Conservation (phyloP, 2,113 vertebrate species). For the Lophotis ruficrista region DNA sequence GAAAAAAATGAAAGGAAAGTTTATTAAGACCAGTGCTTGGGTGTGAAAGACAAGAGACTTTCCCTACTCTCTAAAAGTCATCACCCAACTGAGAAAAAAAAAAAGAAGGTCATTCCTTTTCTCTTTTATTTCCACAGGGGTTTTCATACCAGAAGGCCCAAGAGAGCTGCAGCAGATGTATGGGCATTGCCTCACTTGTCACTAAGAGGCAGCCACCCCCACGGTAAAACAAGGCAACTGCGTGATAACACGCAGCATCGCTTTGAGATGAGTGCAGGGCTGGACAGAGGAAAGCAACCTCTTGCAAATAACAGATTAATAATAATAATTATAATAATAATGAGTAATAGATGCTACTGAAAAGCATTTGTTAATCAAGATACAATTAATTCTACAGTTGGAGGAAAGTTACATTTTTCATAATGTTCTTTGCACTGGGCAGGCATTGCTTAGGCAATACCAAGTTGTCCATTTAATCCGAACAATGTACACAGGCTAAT, state of each 20-base stretch:
- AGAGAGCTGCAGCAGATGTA: neutral
- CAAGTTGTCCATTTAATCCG: neutral
- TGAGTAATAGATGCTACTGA: neutral
- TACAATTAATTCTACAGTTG: neutral
- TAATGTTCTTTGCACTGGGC: neutral
- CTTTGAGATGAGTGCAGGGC: neutral
- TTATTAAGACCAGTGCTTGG: neutral
- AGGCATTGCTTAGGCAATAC: neutral
- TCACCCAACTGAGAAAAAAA: neutral
- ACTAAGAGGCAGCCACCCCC: neutral
- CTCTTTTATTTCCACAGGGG: neutral
- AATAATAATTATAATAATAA: neutral
- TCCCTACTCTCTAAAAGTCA: neutral
- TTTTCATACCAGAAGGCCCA: neutral
- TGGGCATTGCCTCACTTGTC: neutral
- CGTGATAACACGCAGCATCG: accelerated
- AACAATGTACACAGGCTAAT: neutral
- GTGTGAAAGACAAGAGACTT: neutral
- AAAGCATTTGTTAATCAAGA: neutral
- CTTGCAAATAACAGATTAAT: neutral
- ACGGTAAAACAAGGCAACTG: neutral
- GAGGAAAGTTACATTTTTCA: neutral
- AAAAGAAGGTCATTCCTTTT: neutral
- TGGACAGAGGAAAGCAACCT: neutral
- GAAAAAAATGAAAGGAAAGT: neutral